These are phyloP conservation scores for Tethea ocularis DNA, from an alignment of 2,888 invertebrate species.

Conservation along the genomic window DNA sequence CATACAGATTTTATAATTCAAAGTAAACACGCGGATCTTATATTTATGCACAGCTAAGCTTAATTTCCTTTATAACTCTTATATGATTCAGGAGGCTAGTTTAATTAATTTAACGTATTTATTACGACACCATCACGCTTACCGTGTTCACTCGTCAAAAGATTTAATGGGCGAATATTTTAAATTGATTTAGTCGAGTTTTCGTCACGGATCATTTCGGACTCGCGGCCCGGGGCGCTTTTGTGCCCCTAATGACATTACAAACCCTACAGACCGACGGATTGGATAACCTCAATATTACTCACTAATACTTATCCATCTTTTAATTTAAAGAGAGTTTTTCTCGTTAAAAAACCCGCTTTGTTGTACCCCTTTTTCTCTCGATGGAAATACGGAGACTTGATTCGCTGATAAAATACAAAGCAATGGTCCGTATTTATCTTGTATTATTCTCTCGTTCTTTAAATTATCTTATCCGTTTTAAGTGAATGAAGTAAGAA, in stretches of 20 bases:
- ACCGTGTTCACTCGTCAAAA: slow-evolving; percentile 52
- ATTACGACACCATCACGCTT: slow-evolving; percentile 37
- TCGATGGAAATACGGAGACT: slow-evolving; percentile 47
- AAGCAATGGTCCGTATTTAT: slow-evolving; percentile 49
- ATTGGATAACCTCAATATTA: slow-evolving; percentile 64
- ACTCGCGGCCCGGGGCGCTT: slow-evolving; percentile 41
- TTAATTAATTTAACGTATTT: slow-evolving; percentile 1
- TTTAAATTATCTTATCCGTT: slow-evolving; percentile 45
- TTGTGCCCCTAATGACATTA: slow-evolving; percentile 71
- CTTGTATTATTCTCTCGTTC: slow-evolving; percentile 48
- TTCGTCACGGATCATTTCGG: slow-evolving; percentile 72
- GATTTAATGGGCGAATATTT: slow-evolving; percentile 68
- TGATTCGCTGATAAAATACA: slow-evolving; percentile 65
- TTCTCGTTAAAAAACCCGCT: slow-evolving; percentile 54
- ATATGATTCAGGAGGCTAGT: not conserved
- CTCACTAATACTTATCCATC: slow-evolving; percentile 51
- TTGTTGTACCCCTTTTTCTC: slow-evolving; percentile 54
- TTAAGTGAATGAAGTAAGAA: slow-evolving; percentile 33
- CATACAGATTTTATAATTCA: not conserved
- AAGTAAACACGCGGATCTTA: not conserved
- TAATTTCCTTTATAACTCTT: not conserved
- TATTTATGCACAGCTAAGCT: not conserved
- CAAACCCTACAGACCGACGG: slow-evolving; percentile 48
- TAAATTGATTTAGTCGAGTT: slow-evolving; percentile 71
- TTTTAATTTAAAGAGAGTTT: slow-evolving; percentile 51